phyloP scores from a whole-genome alignment of 2,797 vertebrate species.

The Lemur catta region DNA sequence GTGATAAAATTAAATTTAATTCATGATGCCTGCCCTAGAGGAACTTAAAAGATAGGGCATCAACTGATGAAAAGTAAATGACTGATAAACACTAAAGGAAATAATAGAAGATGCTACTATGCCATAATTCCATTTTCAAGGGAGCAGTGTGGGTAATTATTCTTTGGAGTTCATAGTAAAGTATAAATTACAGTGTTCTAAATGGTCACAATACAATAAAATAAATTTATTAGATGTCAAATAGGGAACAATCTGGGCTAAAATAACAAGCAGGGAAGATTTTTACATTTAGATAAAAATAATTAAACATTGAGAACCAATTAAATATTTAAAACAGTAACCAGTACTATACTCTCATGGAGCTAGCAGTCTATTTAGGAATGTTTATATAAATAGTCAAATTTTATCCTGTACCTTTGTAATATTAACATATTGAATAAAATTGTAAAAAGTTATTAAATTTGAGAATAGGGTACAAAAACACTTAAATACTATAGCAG shows the following conservation, averaged over 20 bases:
- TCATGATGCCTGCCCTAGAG: not conserved
- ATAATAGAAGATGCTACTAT: not conserved
- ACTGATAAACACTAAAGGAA: not conserved
- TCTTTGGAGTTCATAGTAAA: not conserved
- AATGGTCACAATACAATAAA: not conserved
- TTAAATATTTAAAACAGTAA: not conserved
- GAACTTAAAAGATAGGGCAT: not conserved
- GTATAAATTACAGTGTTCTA: not conserved
- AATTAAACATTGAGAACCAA: not conserved
- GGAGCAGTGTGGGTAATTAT: not conserved
- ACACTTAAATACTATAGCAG: not conserved
- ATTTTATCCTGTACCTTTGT: not conserved
- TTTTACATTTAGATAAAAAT: not conserved
- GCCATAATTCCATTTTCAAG: not conserved
- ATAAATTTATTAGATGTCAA: not conserved
- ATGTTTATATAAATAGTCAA: not conserved
- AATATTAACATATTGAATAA: not conserved
- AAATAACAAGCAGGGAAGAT: not conserved
- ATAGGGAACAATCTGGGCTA: not conserved
- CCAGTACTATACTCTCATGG: not conserved
- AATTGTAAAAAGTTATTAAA: not conserved
- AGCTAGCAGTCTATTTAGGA: not conserved
- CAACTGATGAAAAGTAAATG: conserved; percentile 19
- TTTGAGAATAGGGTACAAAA: not conserved
- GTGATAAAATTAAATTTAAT: conserved; percentile 39